Evolutionary conservation across 2,888 invertebrate species (phyloP), one percentile per base, ranked within the genome.

Genomic region (Ariolimax columbianus): DNA sequence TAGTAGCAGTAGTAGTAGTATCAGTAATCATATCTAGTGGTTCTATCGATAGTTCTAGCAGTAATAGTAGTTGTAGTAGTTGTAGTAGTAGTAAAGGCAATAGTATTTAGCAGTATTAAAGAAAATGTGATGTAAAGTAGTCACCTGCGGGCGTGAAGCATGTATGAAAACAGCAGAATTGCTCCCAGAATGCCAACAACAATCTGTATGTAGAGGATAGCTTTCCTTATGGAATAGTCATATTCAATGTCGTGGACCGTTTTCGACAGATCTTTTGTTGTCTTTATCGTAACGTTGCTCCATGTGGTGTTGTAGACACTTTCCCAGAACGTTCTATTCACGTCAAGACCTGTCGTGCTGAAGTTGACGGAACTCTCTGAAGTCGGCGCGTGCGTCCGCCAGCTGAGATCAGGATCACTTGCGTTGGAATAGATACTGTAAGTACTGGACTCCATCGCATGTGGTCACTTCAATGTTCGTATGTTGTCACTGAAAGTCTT

Each of bases 101-200:
- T 77, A 30, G 36, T 51, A 30, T 11, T 26, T 59, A 59, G n/a
- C 23, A 26, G 19, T 59, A 26, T 6, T 26, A 59, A 59, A 4
- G 19, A 17, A 19, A 59, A 59, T 26, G 23, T 19, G 19, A 59
- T 14, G 3, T 6, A 17, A 30, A 51, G 14, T 43, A 72, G 66
- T 84, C n/a, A 84, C 84, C 84, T 84, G 2, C 90, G 86, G 87
- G 93, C 92, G 81, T 88, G 89, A 78, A 89, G 88, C 89, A 94
- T 91, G 93, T 93, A 94, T 7, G 91, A 38, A 26, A 92, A 88
- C 40, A 93, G 93, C 0, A 92, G 86, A 23, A 90, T 66, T 11
- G 92, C 92, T 17, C 94, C 94, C 11, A 93, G 43, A 7, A 90
- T 88, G 2, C 93, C 92, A 14, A 92, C 77, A 36, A 90, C 86